Conservation (phyloP, 1,140 invertebrate genomes). For the Ostrea denselamellosa region DNA sequence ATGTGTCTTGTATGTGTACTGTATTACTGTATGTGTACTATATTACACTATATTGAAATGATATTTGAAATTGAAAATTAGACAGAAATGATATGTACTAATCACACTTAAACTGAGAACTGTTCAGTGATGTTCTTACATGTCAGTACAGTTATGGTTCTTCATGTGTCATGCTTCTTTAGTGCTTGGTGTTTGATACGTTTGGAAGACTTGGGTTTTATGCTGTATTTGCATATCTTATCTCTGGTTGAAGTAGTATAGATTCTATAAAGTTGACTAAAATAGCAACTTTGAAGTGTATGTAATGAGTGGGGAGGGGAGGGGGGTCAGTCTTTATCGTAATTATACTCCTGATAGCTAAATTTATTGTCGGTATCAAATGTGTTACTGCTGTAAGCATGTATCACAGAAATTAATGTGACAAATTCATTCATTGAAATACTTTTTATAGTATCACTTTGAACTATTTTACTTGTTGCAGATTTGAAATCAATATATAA, state of each 20-base stretch:
- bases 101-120: too few relatives aligned
- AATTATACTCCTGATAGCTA: background rate
- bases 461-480: background rate
- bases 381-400: background rate
- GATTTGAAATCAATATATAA: constrained; percentile 25
- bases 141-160: background rate
- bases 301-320: background rate
- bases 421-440: background rate
- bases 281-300: constrained; percentile 9
- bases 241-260: background rate
- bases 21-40: too few relatives aligned
- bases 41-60: too few relatives aligned
- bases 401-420: background rate
- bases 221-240: background rate
- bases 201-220: background rate
- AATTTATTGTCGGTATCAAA: background rate
- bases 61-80: too few relatives aligned
- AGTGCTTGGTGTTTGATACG: background rate
- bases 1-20: too few relatives aligned
- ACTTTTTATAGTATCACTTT: background rate
- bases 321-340: background rate
- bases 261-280: background rate
- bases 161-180: too few relatives aligned
- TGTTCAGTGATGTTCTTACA: too few relatives aligned
- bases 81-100: too few relatives aligned